phyloP scores from a whole-genome alignment of 2,113 vertebrate genomes.

The Leptobrachium ailaonicum region DNA sequence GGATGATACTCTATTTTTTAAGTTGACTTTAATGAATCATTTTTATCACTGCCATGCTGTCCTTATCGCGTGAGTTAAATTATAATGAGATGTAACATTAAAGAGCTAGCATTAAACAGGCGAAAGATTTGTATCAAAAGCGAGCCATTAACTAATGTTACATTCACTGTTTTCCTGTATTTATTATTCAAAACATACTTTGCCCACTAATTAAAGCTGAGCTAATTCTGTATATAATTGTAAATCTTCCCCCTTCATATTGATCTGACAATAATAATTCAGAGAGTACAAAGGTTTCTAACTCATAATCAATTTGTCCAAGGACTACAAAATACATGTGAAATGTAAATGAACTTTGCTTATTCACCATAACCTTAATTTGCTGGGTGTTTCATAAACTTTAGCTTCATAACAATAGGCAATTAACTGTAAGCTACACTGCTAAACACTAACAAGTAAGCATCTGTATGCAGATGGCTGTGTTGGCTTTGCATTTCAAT shows the following conservation, averaged over 20 bases:
- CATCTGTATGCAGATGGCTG: conserved; percentile 37
- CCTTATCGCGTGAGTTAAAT: too few relatives aligned
- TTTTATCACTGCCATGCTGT: too few relatives aligned
- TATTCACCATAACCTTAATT: conserved; percentile 49
- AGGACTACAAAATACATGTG: conserved; percentile 38
- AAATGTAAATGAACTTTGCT: conserved; percentile 51
- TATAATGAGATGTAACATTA: too few relatives aligned
- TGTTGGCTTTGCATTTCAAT: conserved; percentile 41
- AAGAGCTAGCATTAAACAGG: too few relatives aligned
- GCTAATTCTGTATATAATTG: conserved; percentile 43
- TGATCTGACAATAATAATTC: conserved; percentile 48
- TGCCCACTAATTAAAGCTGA: conserved; percentile 34
- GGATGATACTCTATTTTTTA: too few relatives aligned
- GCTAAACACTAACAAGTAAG: conserved; percentile 35
- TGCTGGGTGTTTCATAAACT: conserved; percentile 39
- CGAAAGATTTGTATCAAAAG: too few relatives aligned
- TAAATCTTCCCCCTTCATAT: conserved; percentile 35
- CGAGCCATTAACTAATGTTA: not conserved
- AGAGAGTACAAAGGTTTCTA: conserved; percentile 42
- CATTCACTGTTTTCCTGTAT: not conserved
- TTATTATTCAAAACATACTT: conserved; percentile 39
- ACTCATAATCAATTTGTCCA: conserved; percentile 46
- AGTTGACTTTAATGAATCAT: too few relatives aligned
- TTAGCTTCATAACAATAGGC: conserved; percentile 42
- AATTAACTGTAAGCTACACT: conserved; percentile 48